phyloP scores from a whole-genome alignment of 2,113 vertebrate species.

The Paraplagusia blochii region DNA sequence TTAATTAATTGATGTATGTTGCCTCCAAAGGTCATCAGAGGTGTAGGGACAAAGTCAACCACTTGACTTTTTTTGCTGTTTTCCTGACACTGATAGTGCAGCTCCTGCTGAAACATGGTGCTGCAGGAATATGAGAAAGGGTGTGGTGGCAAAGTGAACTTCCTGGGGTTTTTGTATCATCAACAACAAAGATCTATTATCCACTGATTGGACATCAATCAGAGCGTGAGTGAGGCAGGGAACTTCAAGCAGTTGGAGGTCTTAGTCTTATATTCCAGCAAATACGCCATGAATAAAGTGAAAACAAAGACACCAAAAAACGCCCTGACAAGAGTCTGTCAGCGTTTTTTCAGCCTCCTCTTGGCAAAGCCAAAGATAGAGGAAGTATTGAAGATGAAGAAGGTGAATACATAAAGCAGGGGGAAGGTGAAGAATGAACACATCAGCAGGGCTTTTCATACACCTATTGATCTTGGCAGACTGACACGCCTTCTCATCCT shows the following conservation, averaged over 20 bases:
- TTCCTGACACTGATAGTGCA: too few species aligned
- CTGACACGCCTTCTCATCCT: slow-evolving; percentile 64
- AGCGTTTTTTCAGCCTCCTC: slow-evolving; percentile 62
- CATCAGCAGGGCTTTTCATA: slow-evolving; percentile 72
- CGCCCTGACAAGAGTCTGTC: slow-evolving; percentile 65
- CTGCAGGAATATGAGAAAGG: too few species aligned
- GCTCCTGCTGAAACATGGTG: too few species aligned
- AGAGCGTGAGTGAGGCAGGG: slow-evolving; percentile 29
- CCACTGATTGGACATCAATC: slow-evolving; percentile 4
- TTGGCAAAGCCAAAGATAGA: slow-evolving; percentile 64
- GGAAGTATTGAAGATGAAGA: slow-evolving; percentile 58
- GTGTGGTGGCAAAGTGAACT: too few species aligned
- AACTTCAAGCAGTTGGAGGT: slow-evolving; percentile 12
- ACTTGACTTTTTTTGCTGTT: too few species aligned
- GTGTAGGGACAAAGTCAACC: too few species aligned
- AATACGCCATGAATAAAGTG: slow-evolving; percentile 32
- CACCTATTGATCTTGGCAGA: slow-evolving; percentile 75
- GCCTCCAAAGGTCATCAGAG: too few species aligned
- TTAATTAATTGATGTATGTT: too few species aligned
- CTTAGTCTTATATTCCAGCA: too few species aligned
- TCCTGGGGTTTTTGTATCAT: too few species aligned
- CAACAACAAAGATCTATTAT: slow-evolving; percentile 10
- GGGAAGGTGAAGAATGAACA: slow-evolving; percentile 58
- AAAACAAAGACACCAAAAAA: slow-evolving; percentile 58
- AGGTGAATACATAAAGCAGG: slow-evolving; percentile 67